Percentiles rank a stretch among this genome's conserved stretches.
Conservation (phyloP, 2,888 invertebrate genomes). For the Lottia gigantea region DNA sequence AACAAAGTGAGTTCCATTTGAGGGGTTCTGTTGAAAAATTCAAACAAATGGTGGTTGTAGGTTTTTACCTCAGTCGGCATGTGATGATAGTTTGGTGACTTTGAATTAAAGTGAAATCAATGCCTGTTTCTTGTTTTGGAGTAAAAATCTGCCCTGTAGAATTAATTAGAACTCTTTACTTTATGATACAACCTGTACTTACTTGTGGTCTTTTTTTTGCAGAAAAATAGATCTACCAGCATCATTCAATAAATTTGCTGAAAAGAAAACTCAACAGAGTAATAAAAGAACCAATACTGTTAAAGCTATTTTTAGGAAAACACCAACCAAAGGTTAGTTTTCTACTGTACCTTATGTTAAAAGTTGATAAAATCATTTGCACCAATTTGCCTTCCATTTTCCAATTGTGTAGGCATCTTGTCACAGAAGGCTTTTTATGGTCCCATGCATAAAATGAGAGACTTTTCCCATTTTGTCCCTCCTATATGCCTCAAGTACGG, state of each 20-base stretch:
- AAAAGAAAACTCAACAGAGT: constrained; percentile 83
- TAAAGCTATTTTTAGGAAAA: constrained; percentile 78
- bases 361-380: not conserved
- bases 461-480: too few species aligned
- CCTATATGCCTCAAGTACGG: too few species aligned
- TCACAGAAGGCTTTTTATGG: too few species aligned
- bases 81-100: too few species aligned
- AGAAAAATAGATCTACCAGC: constrained; percentile 39
- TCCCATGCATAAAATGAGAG: too few species aligned
- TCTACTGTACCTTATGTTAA: not conserved
- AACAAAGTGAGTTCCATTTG: constrained; percentile 16
- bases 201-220: not conserved
- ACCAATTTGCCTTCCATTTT: not conserved
- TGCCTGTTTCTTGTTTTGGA: too few species aligned
- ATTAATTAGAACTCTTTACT: too few species aligned
- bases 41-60: too few species aligned
- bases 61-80: too few species aligned
- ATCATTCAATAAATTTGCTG: constrained; percentile 83
- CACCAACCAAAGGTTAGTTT: constrained; percentile 59
- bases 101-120: too few species aligned
- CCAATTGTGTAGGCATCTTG: not conserved
- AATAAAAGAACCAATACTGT: constrained; percentile 84
- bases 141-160: too few species aligned
- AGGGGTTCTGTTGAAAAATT: too few species aligned
- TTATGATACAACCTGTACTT: not conserved